These are phyloP conservation scores for Caenorhabditis sp. DNA, from an alignment of 2,888 invertebrate species.

Conservation along the genomic window DNA sequence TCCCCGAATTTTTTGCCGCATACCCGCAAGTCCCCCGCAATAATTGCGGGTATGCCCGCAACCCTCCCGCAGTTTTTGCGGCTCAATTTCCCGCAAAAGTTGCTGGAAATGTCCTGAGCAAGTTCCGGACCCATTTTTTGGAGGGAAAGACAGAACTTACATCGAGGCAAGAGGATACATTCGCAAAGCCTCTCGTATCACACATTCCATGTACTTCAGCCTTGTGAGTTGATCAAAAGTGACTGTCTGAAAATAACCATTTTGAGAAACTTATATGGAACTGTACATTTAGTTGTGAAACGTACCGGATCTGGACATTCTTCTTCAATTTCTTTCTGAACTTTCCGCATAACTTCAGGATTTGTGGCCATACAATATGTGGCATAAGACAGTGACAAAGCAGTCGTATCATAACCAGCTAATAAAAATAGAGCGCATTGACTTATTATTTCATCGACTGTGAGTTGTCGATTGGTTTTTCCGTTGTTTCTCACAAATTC, in stretches of 20 bases:
- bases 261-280: not conserved
- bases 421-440: slow-evolving; percentile 73
- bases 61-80: too few species aligned
- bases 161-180: slow-evolving; percentile 39
- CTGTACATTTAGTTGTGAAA: not conserved
- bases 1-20: too few species aligned
- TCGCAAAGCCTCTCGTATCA: slow-evolving; percentile 47
- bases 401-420: slow-evolving; percentile 75
- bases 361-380: slow-evolving; percentile 73
- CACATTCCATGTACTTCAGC: slow-evolving; percentile 51
- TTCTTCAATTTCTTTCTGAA: slow-evolving; percentile 38
- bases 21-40: too few species aligned
- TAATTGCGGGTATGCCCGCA: too few species aligned
- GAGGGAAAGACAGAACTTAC: too few species aligned
- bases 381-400: slow-evolving; percentile 73
- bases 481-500: not conserved
- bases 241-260: slow-evolving; percentile 9
- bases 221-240: slow-evolving; percentile 30
- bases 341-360: slow-evolving; percentile 55
- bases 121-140: too few species aligned
- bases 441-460: slow-evolving; percentile 69
- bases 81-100: too few species aligned
- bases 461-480: slow-evolving; percentile 16
- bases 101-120: too few species aligned
- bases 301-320: slow-evolving; percentile 21